These are phyloP conservation scores for Epinotia ramella DNA, from an alignment of 2,888 invertebrate genomes.

Conservation along the genomic window DNA sequence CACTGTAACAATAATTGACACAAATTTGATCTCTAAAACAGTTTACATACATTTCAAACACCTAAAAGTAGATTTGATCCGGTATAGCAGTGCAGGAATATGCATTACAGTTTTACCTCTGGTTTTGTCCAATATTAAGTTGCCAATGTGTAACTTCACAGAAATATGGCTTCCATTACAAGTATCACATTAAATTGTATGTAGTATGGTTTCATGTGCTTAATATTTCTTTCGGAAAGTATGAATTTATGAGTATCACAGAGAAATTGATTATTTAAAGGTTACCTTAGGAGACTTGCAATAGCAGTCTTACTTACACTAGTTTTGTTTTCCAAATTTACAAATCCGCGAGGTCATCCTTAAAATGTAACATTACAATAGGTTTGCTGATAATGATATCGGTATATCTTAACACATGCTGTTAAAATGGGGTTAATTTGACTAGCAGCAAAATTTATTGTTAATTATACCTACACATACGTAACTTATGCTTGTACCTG, in stretches of 20 bases:
- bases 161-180: constrained; percentile 39
- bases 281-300: background rate
- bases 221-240: background rate
- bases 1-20: background rate
- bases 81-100: constrained; percentile 36
- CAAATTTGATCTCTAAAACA: constrained; percentile 29
- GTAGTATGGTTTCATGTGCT: background rate
- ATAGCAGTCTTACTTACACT: background rate
- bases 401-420: background rate
- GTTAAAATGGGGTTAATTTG: background rate
- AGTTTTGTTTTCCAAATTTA: background rate
- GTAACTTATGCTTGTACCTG: constrained; percentile 14
- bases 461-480: constrained; percentile 28
- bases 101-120: constrained; percentile 18
- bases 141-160: constrained; percentile 7
- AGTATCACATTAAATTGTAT: constrained; percentile 35
- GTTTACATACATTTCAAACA: constrained; percentile 40
- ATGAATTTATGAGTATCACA: background rate
- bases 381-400: background rate
- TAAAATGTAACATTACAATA: constrained; percentile 2
- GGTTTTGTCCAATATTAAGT: background rate
- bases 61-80: constrained; percentile 30
- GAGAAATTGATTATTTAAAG: too few relatives aligned
- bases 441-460: constrained; percentile 9
- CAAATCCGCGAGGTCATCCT: too few relatives aligned